Evolutionary conservation across 2,113 vertebrate genomes (phyloP).

Genomic region (Elephas maximus): DNA sequence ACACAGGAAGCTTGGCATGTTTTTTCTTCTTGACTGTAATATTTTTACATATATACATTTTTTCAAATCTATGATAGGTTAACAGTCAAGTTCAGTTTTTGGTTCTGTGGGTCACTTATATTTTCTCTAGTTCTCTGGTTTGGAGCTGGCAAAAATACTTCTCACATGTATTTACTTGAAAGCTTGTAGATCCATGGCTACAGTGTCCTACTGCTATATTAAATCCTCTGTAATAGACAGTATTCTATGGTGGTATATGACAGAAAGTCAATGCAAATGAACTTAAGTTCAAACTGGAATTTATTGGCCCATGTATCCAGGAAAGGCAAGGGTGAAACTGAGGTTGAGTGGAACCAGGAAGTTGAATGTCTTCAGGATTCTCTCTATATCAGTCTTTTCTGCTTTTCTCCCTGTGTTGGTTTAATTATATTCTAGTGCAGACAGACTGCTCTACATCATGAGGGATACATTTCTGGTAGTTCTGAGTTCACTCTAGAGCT

Average conservation of each 20-base stretch:
- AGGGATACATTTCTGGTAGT: not conserved
- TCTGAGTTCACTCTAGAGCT: not conserved
- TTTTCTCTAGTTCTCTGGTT: not conserved
- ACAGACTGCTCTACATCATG: not conserved
- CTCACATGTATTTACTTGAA: not conserved
- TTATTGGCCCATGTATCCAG: conserved; percentile 30
- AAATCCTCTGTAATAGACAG: conserved; percentile 26
- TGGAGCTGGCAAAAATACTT: not conserved
- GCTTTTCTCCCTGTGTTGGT: not conserved
- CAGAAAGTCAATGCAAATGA: conserved; percentile 78
- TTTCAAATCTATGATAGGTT: not conserved
- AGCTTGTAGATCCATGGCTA: not conserved
- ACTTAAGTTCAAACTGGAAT: conserved; percentile 66
- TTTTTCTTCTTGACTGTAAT: not conserved
- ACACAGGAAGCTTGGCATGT: not conserved
- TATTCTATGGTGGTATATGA: conserved; percentile 27
- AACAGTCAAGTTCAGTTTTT: not conserved
- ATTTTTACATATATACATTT: not conserved
- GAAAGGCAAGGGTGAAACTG: conserved; percentile 73
- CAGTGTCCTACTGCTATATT: conserved; percentile 27
- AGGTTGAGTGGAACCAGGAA: conserved; percentile 56
- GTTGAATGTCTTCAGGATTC: conserved; percentile 53
- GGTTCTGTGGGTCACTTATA: not conserved
- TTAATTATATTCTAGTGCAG: not conserved
- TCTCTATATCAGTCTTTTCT: not conserved